phyloP scores from a whole-genome alignment of 2,797 vertebrate species.

The Hydrocynus forskahlii region DNA sequence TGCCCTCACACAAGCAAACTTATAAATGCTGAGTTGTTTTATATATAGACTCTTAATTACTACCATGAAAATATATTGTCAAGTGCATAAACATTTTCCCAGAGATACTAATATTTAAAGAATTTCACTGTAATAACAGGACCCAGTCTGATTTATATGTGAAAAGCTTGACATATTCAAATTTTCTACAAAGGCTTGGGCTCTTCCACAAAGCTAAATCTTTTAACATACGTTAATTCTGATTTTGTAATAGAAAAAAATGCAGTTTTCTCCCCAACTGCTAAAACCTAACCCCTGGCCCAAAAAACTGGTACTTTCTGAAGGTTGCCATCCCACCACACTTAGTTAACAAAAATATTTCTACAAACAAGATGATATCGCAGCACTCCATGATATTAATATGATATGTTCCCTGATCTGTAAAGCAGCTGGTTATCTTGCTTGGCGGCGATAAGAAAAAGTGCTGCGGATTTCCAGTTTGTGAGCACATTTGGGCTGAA shows the following conservation, averaged over 20 bases:
- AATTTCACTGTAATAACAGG: background rate
- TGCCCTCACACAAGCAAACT: background rate
- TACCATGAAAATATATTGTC: background rate
- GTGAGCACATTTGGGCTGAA: constrained; percentile 99
- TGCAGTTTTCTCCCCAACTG: constrained; percentile 31
- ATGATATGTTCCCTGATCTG: constrained; percentile 99
- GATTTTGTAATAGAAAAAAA: background rate
- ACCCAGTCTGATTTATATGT: background rate
- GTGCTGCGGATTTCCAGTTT: constrained; percentile 98
- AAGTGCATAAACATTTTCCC: too few relatives aligned
- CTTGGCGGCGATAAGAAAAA: constrained; percentile 99
- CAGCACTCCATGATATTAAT: constrained; percentile 97
- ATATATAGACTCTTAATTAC: constrained; percentile 5
- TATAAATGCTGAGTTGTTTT: constrained; percentile 14
- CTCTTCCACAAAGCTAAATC: background rate
- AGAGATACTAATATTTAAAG: too few relatives aligned
- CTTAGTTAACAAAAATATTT: constrained; percentile 85
- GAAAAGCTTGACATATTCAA: background rate
- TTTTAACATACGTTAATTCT: constrained; percentile 2
- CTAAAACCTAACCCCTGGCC: constrained; percentile 66
- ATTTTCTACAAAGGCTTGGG: background rate
- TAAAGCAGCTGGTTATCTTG: constrained; percentile 99
- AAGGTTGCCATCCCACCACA: constrained; percentile 77
- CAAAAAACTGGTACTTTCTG: constrained; percentile 64
- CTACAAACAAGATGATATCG: constrained; percentile 88